Evolutionary conservation across 1,140 invertebrate genomes (phyloP).

Genomic region (Nixonia krombeini): DNA sequence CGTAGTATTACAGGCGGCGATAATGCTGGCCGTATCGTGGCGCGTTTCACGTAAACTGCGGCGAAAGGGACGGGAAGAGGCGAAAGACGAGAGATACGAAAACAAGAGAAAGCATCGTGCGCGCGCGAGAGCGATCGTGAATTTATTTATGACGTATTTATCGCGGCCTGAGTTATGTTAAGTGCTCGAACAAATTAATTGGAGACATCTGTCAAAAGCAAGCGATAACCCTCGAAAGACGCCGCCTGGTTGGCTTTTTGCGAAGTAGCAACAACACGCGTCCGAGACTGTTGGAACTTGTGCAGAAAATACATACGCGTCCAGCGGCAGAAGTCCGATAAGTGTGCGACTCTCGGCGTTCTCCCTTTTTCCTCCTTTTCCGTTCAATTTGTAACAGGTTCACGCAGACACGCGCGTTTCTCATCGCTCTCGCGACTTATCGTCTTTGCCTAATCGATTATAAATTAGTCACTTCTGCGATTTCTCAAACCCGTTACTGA

Average conservation of each 20-base stretch:
- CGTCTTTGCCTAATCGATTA: background rate
- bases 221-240: constrained; percentile 29
- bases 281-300: constrained; percentile 1
- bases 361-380: constrained; percentile 1
- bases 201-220: constrained; percentile 49
- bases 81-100: constrained; percentile 23
- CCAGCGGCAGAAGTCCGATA: constrained; percentile 22
- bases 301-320: constrained; percentile 15
- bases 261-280: constrained; percentile 20
- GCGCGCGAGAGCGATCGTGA: constrained; percentile 28
- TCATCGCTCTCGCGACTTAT: background rate
- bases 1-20: constrained; percentile 44
- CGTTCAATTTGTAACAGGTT: background rate
- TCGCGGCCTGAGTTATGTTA: constrained; percentile 48
- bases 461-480: too few species aligned
- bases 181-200: constrained; percentile 56
- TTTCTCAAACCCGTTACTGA: too few species aligned
- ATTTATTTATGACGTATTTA: constrained; percentile 55
- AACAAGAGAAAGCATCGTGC: constrained; percentile 11
- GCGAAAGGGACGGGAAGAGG: constrained; percentile 24
- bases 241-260: constrained; percentile 10
- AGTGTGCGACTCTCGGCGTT: constrained; percentile 26
- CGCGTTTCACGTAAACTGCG: constrained; percentile 46
- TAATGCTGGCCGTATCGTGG: too few species aligned
- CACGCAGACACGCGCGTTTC: background rate